These are phyloP conservation scores for Ceyx cyanopectus DNA, from an alignment of 2,113 vertebrate species.

Conservation along the genomic window DNA sequence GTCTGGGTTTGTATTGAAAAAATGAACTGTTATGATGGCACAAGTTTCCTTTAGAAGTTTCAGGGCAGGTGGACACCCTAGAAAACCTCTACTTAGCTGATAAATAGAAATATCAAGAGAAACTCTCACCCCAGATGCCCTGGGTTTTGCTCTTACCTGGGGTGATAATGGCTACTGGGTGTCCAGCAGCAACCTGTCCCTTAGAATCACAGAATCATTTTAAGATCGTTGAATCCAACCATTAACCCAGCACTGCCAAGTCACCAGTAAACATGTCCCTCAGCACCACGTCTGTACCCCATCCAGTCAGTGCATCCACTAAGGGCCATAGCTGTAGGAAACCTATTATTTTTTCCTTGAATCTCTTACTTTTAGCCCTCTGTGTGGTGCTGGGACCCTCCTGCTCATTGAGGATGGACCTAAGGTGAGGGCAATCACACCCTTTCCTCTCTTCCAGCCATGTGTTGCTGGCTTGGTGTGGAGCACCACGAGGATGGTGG, in stretches of 20 bases:
- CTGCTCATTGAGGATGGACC: background rate
- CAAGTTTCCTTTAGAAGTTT: background rate
- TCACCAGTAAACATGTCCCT: no score
- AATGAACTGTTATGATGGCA: background rate
- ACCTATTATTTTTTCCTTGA: background rate
- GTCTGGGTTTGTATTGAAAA: background rate
- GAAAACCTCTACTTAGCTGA: background rate
- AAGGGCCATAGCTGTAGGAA: background rate
- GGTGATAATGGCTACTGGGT: background rate
- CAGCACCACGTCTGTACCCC: no score
- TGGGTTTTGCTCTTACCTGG: background rate
- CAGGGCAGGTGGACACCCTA: background rate
- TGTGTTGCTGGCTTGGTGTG: background rate
- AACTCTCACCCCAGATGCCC: background rate
- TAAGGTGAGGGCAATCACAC: background rate
- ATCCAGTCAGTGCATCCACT: accelerated
- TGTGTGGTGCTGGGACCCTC: background rate
- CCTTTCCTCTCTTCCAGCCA: background rate
- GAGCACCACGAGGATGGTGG: background rate
- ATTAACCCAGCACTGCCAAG: no score
- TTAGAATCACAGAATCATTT: no score
- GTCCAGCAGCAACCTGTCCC: background rate
- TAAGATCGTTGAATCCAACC: no score
- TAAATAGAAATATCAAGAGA: background rate
- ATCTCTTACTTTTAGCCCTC: background rate